These are phyloP conservation scores for Hemiprocne comata DNA, from an alignment of 2,113 vertebrate species.

Conservation along the genomic window DNA sequence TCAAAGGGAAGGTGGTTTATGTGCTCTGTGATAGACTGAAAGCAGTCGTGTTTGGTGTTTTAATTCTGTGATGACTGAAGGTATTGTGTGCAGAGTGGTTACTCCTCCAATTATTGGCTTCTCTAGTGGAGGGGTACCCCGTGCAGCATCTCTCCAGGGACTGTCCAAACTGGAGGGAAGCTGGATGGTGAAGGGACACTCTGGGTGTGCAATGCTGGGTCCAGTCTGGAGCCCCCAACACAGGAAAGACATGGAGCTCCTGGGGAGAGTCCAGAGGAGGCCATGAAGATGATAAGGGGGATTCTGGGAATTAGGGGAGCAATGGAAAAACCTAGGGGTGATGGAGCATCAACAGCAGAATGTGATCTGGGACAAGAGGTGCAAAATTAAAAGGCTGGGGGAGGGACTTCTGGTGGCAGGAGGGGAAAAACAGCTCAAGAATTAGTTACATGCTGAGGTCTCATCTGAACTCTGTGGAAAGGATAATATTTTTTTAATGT, in stretches of 20 bases:
- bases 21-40: not conserved
- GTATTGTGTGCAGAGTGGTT: not conserved
- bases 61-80: not conserved
- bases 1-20: not conserved
- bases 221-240: too few relatives aligned
- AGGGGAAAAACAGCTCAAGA: not conserved
- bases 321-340: not conserved
- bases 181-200: not conserved
- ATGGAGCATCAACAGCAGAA: not conserved
- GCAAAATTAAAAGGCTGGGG: not conserved
- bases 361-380: not conserved
- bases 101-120: not conserved
- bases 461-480: not conserved
- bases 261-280: too few relatives aligned
- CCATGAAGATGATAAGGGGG: too few relatives aligned
- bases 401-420: not conserved
- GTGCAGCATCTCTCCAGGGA: not conserved
- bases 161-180: not conserved
- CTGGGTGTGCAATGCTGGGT: not conserved
- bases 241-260: too few relatives aligned
- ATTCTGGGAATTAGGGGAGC: too few relatives aligned
- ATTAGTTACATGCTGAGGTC: not conserved
- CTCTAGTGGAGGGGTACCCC: not conserved
- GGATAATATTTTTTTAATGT: not conserved
- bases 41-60: not conserved